Conservation (phyloP, 1,140 invertebrate species). For the Chlorops oryzae region DNA sequence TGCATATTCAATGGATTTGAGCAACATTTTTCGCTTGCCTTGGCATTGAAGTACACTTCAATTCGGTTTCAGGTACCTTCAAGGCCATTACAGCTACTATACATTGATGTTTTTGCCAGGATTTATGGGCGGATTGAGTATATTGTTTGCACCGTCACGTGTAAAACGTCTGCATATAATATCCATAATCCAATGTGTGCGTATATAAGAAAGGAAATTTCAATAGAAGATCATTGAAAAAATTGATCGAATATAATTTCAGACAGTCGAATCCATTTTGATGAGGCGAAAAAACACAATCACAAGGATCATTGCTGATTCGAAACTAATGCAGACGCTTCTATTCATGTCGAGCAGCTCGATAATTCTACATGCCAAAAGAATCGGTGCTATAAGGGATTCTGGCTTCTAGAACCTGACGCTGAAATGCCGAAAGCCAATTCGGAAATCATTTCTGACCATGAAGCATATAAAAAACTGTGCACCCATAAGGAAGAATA, state of each 20-base stretch:
- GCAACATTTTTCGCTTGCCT: too few relatives aligned
- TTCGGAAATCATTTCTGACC: too few relatives aligned
- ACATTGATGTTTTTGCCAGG: constrained; percentile 19
- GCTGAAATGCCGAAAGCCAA: not conserved
- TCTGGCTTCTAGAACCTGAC: not conserved
- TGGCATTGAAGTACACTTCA: too few relatives aligned
- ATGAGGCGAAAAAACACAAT: constrained; percentile 16
- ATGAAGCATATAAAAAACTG: too few relatives aligned
- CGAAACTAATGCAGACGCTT: not conserved
- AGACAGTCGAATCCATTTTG: constrained; percentile 26
- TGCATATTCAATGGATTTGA: too few relatives aligned
- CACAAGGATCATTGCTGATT: constrained; percentile 9
- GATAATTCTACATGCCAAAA: not conserved
- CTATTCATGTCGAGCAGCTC: not conserved
- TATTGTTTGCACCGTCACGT: not conserved
- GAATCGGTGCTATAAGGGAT: not conserved
- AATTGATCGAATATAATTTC: not conserved
- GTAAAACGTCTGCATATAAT: constrained; percentile 22
- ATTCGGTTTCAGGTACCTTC: not conserved
- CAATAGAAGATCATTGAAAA: not conserved
- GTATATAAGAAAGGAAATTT: constrained; percentile 8
- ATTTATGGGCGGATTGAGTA: constrained; percentile 18
- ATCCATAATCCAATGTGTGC: constrained; percentile 26
- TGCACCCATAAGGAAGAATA: not conserved
- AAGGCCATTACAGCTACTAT: constrained; percentile 19